A percentile compares a stretch with the other conserved stretches of the same genome.
phyloP scores from a whole-genome alignment of 2,113 vertebrate species.

The Onychostruthus taczanowskii region DNA sequence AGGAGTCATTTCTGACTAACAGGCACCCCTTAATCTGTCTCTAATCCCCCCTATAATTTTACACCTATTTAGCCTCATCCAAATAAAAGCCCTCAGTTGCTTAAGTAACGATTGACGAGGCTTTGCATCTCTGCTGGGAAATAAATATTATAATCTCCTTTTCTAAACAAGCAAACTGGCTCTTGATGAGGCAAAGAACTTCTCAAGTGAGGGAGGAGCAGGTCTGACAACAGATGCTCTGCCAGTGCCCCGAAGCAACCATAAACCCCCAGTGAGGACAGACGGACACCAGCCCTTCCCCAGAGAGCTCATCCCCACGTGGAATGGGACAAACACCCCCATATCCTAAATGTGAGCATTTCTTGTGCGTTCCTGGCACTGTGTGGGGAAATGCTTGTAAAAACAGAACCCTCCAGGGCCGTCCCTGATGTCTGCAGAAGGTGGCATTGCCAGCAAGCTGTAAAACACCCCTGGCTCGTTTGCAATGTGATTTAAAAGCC shows the following conservation, averaged over 20 bases:
- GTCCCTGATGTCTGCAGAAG: slow-evolving; percentile 11
- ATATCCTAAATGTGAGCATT: background rate
- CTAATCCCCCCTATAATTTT: slow-evolving; percentile 53
- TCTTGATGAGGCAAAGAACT: background rate
- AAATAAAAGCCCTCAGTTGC: background rate
- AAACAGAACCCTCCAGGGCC: background rate
- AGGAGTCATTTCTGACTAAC: slow-evolving; percentile 21
- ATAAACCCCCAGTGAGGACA: background rate
- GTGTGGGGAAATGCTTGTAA: slow-evolving; percentile 1
- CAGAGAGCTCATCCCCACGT: fast-evolving
- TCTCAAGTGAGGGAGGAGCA: background rate
- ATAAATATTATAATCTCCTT: slow-evolving; percentile 3
- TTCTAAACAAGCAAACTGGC: slow-evolving; percentile 8
- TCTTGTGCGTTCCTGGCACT: background rate
- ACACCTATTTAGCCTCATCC: slow-evolving; percentile 22
- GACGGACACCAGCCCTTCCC: background rate
- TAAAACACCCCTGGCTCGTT: slow-evolving; percentile 42
- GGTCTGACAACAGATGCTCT: background rate
- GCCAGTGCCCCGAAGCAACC: fast-evolving
- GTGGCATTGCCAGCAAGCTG: slow-evolving; percentile 31
- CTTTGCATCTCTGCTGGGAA: slow-evolving; percentile 24
- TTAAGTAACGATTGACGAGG: background rate
- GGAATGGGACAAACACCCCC: background rate
- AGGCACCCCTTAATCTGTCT: slow-evolving; percentile 38
- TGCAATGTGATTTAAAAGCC: background rate